These are phyloP conservation scores for Galeopterus variegatus DNA, from an alignment of 2,113 vertebrate species.

Conservation along the genomic window DNA sequence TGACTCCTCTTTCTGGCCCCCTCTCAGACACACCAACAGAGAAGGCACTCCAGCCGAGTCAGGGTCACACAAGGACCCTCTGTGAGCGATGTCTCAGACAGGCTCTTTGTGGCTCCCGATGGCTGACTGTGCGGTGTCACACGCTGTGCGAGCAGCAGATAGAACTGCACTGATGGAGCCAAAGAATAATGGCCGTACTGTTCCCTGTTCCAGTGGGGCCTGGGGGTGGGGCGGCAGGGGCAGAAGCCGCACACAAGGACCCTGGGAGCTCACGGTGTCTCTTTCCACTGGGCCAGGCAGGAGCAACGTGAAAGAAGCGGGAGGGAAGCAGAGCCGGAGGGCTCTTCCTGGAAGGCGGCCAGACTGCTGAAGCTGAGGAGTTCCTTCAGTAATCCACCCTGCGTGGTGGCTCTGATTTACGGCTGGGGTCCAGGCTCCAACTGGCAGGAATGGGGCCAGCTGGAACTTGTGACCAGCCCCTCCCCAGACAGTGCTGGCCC, in stretches of 20 bases:
- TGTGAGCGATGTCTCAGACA: slow-evolving; percentile 43
- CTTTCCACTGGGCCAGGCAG: not conserved
- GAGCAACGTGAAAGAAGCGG: not conserved
- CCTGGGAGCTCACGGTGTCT: not conserved
- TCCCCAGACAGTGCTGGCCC: not conserved
- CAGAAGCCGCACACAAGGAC: not conserved
- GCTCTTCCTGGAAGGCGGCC: not conserved
- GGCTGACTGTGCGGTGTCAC: slow-evolving; percentile 6
- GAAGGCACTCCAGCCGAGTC: not conserved
- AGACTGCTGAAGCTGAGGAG: not conserved
- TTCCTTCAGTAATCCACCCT: not conserved
- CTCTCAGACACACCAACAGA: not conserved
- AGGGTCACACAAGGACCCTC: slow-evolving; percentile 72
- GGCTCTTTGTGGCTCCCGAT: slow-evolving; percentile 70
- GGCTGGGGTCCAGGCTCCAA: slow-evolving; percentile 54
- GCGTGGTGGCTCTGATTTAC: not conserved
- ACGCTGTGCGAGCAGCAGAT: not conserved
- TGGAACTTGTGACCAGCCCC: slow-evolving; percentile 20
- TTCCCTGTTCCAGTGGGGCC: not conserved
- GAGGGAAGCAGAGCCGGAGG: not conserved
- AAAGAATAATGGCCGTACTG: slow-evolving; percentile 69
- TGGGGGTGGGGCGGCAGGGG: not conserved
- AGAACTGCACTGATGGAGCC: not conserved
- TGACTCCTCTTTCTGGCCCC: too few species aligned
- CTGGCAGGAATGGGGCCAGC: slow-evolving; percentile 26